These are phyloP conservation scores for Eubucco bourcierii DNA, from an alignment of 2,113 vertebrate genomes.

Conservation along the genomic window DNA sequence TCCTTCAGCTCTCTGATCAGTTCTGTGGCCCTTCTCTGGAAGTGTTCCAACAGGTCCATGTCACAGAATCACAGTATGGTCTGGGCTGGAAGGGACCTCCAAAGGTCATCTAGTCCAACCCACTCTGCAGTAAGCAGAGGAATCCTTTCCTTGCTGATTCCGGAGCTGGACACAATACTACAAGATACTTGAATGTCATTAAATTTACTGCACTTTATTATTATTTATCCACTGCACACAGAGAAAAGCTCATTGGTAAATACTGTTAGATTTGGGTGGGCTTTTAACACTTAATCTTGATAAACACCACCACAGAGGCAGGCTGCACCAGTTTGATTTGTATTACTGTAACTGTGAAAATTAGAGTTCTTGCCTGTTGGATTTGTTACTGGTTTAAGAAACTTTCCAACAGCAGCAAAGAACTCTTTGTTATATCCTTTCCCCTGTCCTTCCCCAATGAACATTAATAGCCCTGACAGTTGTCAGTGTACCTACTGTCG, in stretches of 20 bases:
- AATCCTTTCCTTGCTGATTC: not conserved
- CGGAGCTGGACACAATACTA: not conserved
- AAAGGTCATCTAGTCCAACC: no score
- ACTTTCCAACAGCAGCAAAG: not conserved
- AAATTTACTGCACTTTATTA: not conserved
- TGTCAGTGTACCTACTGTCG: not conserved
- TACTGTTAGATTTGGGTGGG: not conserved
- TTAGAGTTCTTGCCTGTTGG: not conserved
- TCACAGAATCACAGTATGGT: no score
- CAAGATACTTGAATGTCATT: not conserved
- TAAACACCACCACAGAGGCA: not conserved
- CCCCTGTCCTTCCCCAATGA: not conserved
- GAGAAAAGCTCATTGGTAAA: not conserved
- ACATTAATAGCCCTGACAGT: not conserved
- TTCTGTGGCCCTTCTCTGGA: not conserved
- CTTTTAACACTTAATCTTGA: not conserved
- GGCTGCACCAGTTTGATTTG: not conserved
- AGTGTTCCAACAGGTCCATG: not conserved
- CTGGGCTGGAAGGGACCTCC: no score
- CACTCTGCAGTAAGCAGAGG: no score
- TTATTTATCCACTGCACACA: not conserved
- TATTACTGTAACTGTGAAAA: not conserved
- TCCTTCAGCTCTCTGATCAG: no score
- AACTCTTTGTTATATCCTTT: not conserved
- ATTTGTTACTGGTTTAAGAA: not conserved